Conservation (phyloP, 2,888 invertebrate genomes). For the Ochlodes sylvanus region DNA sequence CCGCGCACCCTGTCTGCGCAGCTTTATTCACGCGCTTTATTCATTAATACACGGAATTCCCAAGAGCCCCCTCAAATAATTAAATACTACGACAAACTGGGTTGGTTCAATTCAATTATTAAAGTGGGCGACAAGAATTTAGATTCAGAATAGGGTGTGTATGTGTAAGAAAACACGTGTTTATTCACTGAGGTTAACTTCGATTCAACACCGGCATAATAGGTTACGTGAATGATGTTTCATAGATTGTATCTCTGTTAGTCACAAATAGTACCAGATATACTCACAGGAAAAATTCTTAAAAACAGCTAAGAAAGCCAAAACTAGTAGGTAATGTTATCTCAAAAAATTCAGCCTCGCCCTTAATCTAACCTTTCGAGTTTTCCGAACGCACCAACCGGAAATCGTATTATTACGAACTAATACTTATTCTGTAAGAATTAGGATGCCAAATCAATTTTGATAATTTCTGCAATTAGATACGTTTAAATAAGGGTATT, state of each 20-base stretch:
- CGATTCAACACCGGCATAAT: neutral
- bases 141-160: neutral
- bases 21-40: slow-evolving; percentile 15
- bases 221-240: neutral
- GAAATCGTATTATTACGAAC: neutral
- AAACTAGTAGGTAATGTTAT: neutral
- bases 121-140: slow-evolving; percentile 9
- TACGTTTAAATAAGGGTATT: too few species aligned
- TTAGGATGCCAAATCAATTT: neutral
- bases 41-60: slow-evolving; percentile 33
- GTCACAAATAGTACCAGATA: too few species aligned
- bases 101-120: slow-evolving; percentile 29
- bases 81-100: slow-evolving; percentile 27
- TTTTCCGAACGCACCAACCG: neutral
- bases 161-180: slow-evolving; percentile 1
- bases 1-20: slow-evolving; percentile 36
- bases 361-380: slow-evolving; percentile 5
- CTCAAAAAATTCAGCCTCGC: neutral
- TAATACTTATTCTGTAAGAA: neutral
- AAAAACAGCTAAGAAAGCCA: neutral
- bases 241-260: too few species aligned
- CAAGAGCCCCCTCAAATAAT: slow-evolving; percentile 26
- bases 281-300: neutral
- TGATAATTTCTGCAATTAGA: too few species aligned
- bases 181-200: slow-evolving; percentile 5